These are phyloP conservation scores for Zaprionus tsacasi DNA, from an alignment of 1,140 invertebrate genomes.

Conservation along the genomic window DNA sequence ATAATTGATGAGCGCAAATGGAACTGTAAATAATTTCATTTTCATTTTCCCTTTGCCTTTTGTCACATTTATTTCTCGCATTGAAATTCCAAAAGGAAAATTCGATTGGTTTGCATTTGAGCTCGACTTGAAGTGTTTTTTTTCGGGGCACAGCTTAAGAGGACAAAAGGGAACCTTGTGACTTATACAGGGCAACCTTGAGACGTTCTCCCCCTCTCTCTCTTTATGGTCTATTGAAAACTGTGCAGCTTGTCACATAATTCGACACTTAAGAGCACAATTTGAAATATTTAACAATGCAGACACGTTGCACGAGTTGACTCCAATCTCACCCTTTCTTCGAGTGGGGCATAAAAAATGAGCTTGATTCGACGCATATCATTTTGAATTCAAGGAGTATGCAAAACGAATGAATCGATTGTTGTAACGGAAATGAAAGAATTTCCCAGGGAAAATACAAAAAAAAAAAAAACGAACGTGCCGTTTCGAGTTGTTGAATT, in stretches of 20 bases:
- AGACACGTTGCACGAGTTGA: slow-evolving; percentile 11
- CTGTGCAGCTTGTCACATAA: slow-evolving; percentile 36
- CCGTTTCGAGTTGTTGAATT: slow-evolving; percentile 13
- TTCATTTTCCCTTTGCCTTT: not conserved
- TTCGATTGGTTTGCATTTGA: slow-evolving; percentile 13
- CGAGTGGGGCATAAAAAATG: slow-evolving; percentile 32
- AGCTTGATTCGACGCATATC: slow-evolving; percentile 28
- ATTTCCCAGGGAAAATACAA: slow-evolving; percentile 7
- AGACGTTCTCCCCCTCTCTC: not conserved
- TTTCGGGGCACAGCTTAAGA: slow-evolving; percentile 1
- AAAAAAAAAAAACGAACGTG: slow-evolving; percentile 25
- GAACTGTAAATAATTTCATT: not conserved
- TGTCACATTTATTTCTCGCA: not conserved
- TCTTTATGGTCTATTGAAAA: slow-evolving; percentile 16
- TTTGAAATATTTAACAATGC: slow-evolving; percentile 46
- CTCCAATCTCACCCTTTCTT: not conserved
- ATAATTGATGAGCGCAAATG: not conserved
- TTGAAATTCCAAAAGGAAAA: slow-evolving; percentile 7
- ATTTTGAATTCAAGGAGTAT: slow-evolving; percentile 37
- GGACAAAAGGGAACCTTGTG: slow-evolving; percentile 13
- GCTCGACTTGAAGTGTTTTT: slow-evolving; percentile 15
- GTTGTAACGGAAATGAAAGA: slow-evolving; percentile 34
- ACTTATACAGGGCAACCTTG: slow-evolving; percentile 10
- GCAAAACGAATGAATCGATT: not conserved
- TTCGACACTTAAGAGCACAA: slow-evolving; percentile 30